phyloP scores from a whole-genome alignment of 2,113 vertebrate species.

The Nibea coibor region DNA sequence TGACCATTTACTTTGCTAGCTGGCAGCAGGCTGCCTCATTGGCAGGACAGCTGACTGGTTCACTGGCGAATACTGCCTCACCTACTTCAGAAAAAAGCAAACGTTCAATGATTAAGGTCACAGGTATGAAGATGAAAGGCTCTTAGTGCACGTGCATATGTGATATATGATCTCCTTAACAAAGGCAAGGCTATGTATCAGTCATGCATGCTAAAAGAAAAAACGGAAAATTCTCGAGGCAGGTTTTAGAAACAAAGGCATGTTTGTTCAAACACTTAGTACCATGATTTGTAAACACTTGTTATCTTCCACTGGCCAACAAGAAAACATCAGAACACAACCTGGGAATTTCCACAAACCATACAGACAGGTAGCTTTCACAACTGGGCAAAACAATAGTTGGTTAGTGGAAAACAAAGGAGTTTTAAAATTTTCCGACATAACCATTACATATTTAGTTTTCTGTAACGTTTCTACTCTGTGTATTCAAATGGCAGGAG shows the following conservation, averaged over 20 bases:
- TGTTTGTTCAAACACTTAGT: conserved; percentile 49
- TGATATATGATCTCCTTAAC: conserved; percentile 49
- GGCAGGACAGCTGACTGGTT: conserved; percentile 12
- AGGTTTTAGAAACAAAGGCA: conserved; percentile 33
- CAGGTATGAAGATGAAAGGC: conserved; percentile 57
- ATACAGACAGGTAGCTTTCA: not conserved
- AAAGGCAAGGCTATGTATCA: conserved; percentile 25
- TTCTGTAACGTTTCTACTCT: not conserved
- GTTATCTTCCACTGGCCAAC: conserved; percentile 33
- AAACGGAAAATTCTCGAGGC: conserved; percentile 37
- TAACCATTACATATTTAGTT: not conserved
- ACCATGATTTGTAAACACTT: conserved; percentile 44
- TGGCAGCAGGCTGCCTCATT: conserved; percentile 1
- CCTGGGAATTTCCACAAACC: conserved; percentile 48
- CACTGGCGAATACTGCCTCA: conserved; percentile 20
- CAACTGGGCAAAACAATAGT: not conserved
- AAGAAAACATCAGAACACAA: conserved; percentile 33
- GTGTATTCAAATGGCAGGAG: not conserved
- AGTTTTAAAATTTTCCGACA: not conserved
- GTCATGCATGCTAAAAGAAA: conserved; percentile 43
- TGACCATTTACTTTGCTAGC: conserved; percentile 1
- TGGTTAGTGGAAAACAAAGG: not conserved
- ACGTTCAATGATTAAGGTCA: conserved; percentile 48
- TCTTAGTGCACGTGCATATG: not conserved
- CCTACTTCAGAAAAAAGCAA: conserved; percentile 34